Base-by-base conservation (phyloP, 2,888 invertebrate species). In the Nudaria mundana region DNA sequence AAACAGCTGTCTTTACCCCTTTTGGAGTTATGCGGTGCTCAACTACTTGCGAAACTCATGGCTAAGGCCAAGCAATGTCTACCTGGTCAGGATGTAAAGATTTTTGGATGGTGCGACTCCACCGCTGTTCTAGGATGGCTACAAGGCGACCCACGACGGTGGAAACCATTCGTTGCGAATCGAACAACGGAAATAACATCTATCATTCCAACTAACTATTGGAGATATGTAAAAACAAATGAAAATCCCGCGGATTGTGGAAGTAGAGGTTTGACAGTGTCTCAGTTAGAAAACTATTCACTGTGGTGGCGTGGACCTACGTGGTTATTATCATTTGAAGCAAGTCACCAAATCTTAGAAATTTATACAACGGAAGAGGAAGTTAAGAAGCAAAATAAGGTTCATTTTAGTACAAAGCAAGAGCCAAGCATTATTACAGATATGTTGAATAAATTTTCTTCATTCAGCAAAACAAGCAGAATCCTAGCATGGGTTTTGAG, bases 1-100 rank as follows among this genome's bases (percentile, higher is more conserved):
- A 53, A 34, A 40, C 40, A 29, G 29, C 11, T 11, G 29, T 52
- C 0, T 13, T 55, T 2, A 54, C 55, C 3, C 33, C 44, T 30
- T 26, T 58, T 3, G 57, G 55, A 29, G 26, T 57, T 0, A 14
- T n/a, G n/a, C n/a, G n/a, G n/a, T n/a, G 37, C n/a, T 52, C 48
- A 3, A 52, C 57, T 0, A 10, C 40, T n/a, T 30, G 53, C 8
- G 5, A 7, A 20, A 7, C 20, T 20, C 7, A 8, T 20, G n/a
- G n/a, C n/a, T n/a, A n/a, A n/a, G n/a, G n/a, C n/a, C n/a, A n/a
- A n/a, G n/a, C n/a, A n/a, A n/a, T n/a, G n/a, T n/a, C n/a, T n/a
- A n/a, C n/a, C n/a, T n/a, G n/a, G n/a, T n/a, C n/a, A n/a, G n/a
- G n/a, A n/a, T n/a, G n/a, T n/a, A n/a, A n/a, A n/a, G n/a, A n/a